Conservation (phyloP, 2,113 vertebrate genomes). For the Caretta caretta region DNA sequence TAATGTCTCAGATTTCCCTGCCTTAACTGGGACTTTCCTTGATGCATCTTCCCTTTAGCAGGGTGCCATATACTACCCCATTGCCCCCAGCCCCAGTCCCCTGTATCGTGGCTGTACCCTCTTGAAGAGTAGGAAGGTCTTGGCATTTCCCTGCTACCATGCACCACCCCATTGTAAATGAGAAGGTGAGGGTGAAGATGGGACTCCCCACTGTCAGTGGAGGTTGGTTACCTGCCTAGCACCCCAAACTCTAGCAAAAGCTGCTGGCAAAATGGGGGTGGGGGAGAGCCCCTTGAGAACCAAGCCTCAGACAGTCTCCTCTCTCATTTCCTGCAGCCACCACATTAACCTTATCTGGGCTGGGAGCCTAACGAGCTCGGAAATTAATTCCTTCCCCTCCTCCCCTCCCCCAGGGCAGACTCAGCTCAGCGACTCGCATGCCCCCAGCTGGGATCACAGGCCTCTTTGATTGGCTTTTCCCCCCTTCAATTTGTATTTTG, state of each 20-base stretch:
- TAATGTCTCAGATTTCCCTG: background rate
- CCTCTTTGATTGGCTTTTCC: conserved; percentile 23
- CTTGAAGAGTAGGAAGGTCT: background rate
- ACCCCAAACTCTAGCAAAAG: background rate
- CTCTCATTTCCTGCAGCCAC: conserved; percentile 3
- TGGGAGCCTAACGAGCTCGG: background rate
- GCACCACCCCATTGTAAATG: background rate
- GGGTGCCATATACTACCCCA: background rate
- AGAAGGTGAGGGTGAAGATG: background rate
- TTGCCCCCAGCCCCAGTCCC: background rate
- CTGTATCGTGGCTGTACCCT: too few species aligned
- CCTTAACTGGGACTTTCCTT: background rate
- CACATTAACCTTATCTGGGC: background rate
- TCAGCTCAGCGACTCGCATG: rapidly evolving
- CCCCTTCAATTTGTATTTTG: background rate
- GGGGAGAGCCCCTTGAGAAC: background rate
- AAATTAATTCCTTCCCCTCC: conserved; percentile 39
- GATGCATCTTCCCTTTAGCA: background rate
- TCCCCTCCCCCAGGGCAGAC: background rate
- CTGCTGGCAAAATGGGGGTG: background rate
- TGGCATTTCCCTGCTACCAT: background rate
- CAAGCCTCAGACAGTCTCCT: background rate
- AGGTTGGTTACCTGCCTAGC: background rate
- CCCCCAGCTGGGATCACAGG: conserved; percentile 48
- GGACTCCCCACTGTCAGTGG: background rate